Conservation (phyloP, 2,113 vertebrate genomes). For the Okapia johnstoni region DNA sequence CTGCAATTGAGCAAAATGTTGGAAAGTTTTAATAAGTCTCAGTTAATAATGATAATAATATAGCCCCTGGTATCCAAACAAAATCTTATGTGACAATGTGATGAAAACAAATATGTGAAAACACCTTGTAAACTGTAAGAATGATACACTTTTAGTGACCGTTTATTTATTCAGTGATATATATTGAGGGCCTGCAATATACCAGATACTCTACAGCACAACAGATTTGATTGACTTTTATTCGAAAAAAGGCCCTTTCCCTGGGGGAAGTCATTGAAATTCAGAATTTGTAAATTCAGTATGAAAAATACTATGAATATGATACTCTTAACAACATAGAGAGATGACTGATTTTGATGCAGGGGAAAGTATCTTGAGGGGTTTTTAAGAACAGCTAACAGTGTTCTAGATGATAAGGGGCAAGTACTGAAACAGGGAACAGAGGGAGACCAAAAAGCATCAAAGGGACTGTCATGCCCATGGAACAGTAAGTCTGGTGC, state of each 20-base stretch:
- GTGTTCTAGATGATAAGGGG: not conserved
- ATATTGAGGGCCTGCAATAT: not conserved
- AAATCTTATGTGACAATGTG: not conserved
- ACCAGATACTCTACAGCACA: not conserved
- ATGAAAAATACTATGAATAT: not conserved
- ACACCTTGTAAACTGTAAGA: not conserved
- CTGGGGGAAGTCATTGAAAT: not conserved
- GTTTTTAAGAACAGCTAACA: not conserved
- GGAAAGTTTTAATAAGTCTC: not conserved
- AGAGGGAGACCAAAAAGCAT: not conserved
- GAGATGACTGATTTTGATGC: not conserved
- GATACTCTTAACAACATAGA: not conserved
- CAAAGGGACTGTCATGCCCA: not conserved
- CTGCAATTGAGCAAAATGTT: not conserved
- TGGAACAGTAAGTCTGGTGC: not conserved
- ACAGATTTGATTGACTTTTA: not conserved
- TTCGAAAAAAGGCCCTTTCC: not conserved
- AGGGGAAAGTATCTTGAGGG: not conserved
- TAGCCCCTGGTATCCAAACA: not conserved
- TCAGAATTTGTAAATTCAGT: not conserved
- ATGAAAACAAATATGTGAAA: not conserved
- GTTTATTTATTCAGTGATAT: not conserved
- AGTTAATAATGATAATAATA: not conserved
- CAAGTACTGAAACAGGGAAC: not conserved
- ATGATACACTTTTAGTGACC: not conserved